Percentiles rank a stretch among this genome's conserved stretches.
phyloP scores from a whole-genome alignment of 2,113 vertebrate genomes.

The Spilogale gracilis region DNA sequence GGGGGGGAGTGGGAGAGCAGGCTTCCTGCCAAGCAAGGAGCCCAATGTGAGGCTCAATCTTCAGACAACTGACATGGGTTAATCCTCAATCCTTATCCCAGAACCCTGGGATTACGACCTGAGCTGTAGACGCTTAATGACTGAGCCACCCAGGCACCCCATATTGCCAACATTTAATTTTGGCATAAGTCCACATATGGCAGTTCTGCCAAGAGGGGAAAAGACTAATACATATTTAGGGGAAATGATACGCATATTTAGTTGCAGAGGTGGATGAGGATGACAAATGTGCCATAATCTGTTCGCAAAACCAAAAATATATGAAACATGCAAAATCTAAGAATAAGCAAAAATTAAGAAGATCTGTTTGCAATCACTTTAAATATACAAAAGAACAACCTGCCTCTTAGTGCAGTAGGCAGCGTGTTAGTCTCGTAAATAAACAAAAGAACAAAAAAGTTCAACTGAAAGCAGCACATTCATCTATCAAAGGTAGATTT shows the following conservation, averaged over 20 bases:
- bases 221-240: background rate
- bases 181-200: background rate
- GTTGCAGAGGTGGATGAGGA: background rate
- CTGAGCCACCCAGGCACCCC: no score
- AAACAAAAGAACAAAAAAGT: background rate
- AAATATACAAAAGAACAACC: conserved; percentile 1
- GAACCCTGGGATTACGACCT: no score
- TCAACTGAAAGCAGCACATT: background rate
- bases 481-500: background rate
- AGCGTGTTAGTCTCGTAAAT: background rate
- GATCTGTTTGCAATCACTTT: background rate
- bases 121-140: no score
- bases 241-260: background rate
- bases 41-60: no score
- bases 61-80: no score
- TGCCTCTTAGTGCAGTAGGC: no score
- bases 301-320: background rate
- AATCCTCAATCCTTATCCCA: no score
- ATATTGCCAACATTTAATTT: background rate
- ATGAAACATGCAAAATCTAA: background rate
- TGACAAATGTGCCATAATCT: background rate
- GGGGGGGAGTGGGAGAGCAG: no score
- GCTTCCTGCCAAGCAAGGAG: no score
- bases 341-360: background rate
- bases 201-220: background rate